Conservation (phyloP, 2,113 vertebrate species). For the Nyctibius bracteatus region DNA sequence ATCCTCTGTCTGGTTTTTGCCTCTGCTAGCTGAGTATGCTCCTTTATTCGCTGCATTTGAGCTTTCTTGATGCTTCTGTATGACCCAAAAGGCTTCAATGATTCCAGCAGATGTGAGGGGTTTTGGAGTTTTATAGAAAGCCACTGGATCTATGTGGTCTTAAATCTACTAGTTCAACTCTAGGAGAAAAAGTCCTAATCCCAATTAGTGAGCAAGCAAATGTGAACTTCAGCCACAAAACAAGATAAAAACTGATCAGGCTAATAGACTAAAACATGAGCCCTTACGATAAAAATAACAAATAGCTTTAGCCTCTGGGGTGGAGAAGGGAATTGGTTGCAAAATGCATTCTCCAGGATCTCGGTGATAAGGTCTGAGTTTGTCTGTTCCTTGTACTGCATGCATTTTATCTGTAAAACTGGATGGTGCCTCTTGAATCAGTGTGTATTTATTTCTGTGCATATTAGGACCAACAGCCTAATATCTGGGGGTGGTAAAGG, state of each 20-base stretch:
- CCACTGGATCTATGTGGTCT: neutral
- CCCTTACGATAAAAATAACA: neutral
- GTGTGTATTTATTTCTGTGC: constrained; percentile 47
- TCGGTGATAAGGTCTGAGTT: neutral
- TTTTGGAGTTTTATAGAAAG: neutral
- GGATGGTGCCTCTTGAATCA: constrained; percentile 55
- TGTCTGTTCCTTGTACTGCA: constrained; percentile 26
- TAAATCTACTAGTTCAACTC: neutral
- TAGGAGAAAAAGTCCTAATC: neutral
- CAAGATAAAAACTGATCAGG: neutral
- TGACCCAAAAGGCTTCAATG: neutral
- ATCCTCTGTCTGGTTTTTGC: neutral
- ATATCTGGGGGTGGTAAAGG: constrained; percentile 49
- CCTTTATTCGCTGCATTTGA: neutral
- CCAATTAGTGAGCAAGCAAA: neutral
- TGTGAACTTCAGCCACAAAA: constrained; percentile 7
- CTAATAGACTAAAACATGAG: constrained; percentile 1
- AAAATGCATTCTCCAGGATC: constrained; percentile 19
- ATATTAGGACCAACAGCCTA: constrained; percentile 56
- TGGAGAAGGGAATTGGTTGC: constrained; percentile 1
- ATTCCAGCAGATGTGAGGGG: neutral
- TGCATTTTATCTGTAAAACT: constrained; percentile 57
- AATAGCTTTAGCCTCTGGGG: constrained; percentile 1
- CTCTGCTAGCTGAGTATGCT: neutral
- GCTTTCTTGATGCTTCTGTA: constrained; percentile 50